Conservation (phyloP, 2,113 vertebrate species). For the Hystrix brachyura region DNA sequence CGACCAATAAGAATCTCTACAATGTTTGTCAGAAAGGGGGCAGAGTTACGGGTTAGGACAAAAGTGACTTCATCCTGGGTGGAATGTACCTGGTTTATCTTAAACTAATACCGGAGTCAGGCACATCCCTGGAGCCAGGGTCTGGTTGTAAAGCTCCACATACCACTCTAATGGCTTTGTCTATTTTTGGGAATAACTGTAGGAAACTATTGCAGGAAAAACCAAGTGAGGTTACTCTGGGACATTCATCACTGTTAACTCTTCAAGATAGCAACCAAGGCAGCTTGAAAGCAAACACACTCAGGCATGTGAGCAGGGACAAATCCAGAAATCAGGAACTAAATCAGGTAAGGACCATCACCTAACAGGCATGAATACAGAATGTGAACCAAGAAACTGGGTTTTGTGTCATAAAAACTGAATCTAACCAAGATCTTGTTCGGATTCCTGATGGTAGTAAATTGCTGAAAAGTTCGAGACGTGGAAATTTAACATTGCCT, state of each 20-base stretch:
- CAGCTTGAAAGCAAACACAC: neutral
- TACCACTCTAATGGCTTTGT: neutral
- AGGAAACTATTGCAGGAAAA: neutral
- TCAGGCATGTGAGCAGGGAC: neutral
- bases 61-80: neutral
- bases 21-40: neutral
- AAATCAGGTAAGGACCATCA: too few species aligned
- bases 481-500: neutral
- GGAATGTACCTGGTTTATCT: neutral
- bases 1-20: neutral
- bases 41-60: neutral
- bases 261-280: neutral
- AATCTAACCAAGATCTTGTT: neutral
- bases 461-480: neutral
- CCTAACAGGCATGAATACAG: neutral
- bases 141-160: neutral
- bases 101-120: neutral
- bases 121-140: neutral
- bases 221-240: neutral
- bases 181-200: neutral
- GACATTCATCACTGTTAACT: neutral
- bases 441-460: constrained; percentile 1
- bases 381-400: neutral
- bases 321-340: neutral
- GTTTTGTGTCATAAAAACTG: neutral